phyloP scores from a whole-genome alignment of 2,888 invertebrate genomes.

The Seladonia tumulorum region DNA sequence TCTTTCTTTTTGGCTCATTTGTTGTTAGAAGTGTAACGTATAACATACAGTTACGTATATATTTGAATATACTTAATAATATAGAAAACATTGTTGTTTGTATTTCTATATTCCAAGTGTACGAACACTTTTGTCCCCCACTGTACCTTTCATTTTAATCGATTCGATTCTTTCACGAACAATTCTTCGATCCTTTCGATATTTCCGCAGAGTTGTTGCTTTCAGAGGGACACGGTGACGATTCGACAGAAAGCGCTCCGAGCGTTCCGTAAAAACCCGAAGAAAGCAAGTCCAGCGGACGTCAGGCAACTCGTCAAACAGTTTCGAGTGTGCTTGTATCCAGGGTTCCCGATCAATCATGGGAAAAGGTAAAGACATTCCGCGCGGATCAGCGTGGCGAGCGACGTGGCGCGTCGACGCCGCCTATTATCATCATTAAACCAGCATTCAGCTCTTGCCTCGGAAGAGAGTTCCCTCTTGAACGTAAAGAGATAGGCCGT shows the following conservation, averaged over 20 bases:
- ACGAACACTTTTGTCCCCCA: no score
- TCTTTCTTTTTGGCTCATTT: no score
- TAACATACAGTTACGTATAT: no score
- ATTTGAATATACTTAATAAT: no score
- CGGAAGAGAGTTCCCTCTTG: not conserved
- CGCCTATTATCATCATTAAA: slow-evolving; percentile 4
- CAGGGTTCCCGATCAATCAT: not conserved
- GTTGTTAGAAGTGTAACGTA: no score
- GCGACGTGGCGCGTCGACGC: not conserved
- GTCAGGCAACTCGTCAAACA: not conserved
- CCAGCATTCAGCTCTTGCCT: not conserved
- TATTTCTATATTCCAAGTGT: no score
- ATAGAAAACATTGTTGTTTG: no score
- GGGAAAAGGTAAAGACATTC: not conserved
- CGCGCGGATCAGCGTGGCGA: not conserved
- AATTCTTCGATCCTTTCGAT: not conserved
- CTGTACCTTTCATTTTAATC: not conserved
- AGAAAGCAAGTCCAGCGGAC: not conserved
- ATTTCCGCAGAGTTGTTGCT: not conserved
- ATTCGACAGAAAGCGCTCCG: not conserved
- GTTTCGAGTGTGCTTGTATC: not conserved
- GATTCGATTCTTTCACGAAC: not conserved
- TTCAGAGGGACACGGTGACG: not conserved
- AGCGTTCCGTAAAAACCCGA: not conserved
- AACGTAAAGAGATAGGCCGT: slow-evolving; percentile 3